These are phyloP conservation scores for Atrina japonica DNA, from an alignment of 2,888 invertebrate genomes.

Conservation along the genomic window DNA sequence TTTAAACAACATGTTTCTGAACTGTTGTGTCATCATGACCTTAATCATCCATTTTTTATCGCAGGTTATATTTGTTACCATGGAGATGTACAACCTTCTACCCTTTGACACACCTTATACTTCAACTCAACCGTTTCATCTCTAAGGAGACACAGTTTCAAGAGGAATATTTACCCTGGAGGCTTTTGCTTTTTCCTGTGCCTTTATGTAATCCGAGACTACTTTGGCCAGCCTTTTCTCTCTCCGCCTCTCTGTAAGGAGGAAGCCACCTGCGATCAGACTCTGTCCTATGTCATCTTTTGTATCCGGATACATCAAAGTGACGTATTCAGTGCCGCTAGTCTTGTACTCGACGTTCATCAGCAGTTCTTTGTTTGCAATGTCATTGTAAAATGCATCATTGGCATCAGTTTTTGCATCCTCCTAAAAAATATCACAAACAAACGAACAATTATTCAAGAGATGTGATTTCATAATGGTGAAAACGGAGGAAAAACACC, in stretches of 20 bases:
- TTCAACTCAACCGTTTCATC: no score
- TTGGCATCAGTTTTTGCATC: constrained; percentile 91
- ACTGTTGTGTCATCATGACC: no score
- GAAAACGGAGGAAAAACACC: no score
- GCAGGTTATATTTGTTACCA: no score
- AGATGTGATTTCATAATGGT: no score
- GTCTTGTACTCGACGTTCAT: constrained; percentile 91
- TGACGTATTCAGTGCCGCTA: constrained; percentile 77
- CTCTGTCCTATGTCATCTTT: constrained; percentile 88
- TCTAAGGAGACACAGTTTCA: no score
- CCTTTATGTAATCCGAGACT: constrained; percentile 90
- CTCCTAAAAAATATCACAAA: constrained; percentile 79
- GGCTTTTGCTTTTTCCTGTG: constrained; percentile 92
- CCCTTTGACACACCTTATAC: no score
- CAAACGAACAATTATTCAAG: no score
- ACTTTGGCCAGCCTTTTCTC: constrained; percentile 89
- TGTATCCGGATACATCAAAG: constrained; percentile 72
- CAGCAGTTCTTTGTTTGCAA: constrained; percentile 88
- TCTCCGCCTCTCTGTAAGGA: constrained; percentile 89
- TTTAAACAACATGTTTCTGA: no score
- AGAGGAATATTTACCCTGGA: constrained; percentile 83
- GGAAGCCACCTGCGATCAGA: constrained; percentile 92
- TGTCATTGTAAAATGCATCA: constrained; percentile 85
- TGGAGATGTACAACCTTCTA: no score
- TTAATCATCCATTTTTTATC: no score